These are phyloP conservation scores for Scelioninae gen. 1 DNA, from an alignment of 2,888 invertebrate genomes.

Conservation along the genomic window DNA sequence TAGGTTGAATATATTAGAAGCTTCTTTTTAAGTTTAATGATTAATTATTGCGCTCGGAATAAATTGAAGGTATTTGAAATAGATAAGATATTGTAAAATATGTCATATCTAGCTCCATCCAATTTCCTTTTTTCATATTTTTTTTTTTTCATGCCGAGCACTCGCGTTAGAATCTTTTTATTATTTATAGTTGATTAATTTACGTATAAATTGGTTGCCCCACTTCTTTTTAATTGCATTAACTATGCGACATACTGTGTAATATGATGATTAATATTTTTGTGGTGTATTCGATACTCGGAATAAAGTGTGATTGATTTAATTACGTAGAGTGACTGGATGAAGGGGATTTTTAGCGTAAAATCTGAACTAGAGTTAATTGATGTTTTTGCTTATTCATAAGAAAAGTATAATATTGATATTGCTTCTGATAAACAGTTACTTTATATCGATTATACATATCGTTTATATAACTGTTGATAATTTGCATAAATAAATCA, in stretches of 20 bases:
- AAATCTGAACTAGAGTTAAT: not conserved
- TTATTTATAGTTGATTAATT: slow-evolving; percentile 15
- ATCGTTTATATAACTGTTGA: too few relatives aligned
- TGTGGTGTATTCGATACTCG: not conserved
- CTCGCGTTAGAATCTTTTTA: not conserved
- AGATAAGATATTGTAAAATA: slow-evolving; percentile 3
- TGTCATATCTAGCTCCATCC: slow-evolving; percentile 17
- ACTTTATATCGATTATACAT: too few relatives aligned
- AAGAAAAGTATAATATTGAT: not conserved
- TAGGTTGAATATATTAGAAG: slow-evolving; percentile 15
- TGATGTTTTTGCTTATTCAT: slow-evolving; percentile 2
- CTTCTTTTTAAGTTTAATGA: slow-evolving; percentile 20
- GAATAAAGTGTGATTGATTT: slow-evolving; percentile 18
- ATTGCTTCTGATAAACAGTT: too few relatives aligned
- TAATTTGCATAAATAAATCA: too few relatives aligned
- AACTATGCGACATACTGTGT: not conserved
- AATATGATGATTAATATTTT: slow-evolving; percentile 16
- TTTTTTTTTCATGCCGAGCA: slow-evolving; percentile 1
- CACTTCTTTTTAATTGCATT: slow-evolving; percentile 21
- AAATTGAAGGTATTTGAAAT: slow-evolving; percentile 9
- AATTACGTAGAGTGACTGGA: slow-evolving; percentile 8
- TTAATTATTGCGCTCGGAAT: slow-evolving; percentile 27
- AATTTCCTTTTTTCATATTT: slow-evolving; percentile 14
- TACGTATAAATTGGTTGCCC: not conserved
- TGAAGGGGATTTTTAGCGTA: slow-evolving; percentile 4